Base-by-base conservation (phyloP, 1,140 invertebrate genomes). In the Hydropsyche tenuis region DNA sequence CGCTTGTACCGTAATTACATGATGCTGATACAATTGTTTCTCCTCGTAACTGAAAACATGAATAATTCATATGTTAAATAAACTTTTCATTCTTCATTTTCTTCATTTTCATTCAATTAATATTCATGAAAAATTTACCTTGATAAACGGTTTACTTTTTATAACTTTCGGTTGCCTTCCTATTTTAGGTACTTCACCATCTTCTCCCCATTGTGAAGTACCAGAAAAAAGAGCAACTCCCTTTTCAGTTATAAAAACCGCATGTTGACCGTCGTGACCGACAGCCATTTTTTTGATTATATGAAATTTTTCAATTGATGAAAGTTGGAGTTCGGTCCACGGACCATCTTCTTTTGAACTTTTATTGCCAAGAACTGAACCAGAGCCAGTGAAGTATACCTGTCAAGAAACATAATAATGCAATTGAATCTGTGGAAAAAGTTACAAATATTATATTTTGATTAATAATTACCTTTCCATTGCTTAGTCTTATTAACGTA, bases 1-100 rank as follows among this genome's bases (percentile, higher is more conserved):
- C 96, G 30, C 95, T 96, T 16, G 94, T 96, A 6, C 96, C 96
- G 86, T 96, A 96, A 83, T 98, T 98, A 80, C 96, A 97, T 3
- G 96, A 94, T 0, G 92, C 92, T 80, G 90, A 89, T 0, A 93
- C 86, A 12, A 98, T 90, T 79, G 90, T 88, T 79, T 96, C 91
- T 0, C 93, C 91, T 78, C 97, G 96, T 30, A 81, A 80, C 84
- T 85, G 73, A 23, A 70, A 74, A 56, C 20, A 66, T 4, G 9
- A 37, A 37, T 37, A 37, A 9, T 37, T 37, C 3, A 37, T 37
- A 37, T 37, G 30, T n/a, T n/a, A n/a, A n/a, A n/a, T n/a, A n/a
- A n/a, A n/a, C n/a, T n/a, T n/a, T n/a, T n/a, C n/a, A n/a, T n/a
- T n/a, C n/a, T n/a, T n/a, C n/a, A n/a, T n/a, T n/a, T n/a, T n/a